Percentiles rank a stretch among this genome's conserved stretches.
These are phyloP conservation scores for Zygogramma bicolorata DNA, from an alignment of 2,888 invertebrate species.

Conservation along the genomic window DNA sequence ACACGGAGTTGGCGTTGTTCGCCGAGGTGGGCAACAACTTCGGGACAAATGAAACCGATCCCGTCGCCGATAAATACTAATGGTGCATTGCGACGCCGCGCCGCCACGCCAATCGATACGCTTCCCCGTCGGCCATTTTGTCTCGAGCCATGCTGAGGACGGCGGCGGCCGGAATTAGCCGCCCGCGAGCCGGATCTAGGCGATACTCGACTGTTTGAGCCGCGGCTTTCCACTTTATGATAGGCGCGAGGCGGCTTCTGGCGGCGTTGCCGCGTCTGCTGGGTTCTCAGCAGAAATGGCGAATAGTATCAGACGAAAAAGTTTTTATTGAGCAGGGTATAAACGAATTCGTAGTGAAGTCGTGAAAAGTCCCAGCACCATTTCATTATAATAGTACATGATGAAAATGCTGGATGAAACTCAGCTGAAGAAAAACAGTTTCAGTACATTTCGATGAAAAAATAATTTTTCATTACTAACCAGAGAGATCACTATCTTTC, in stretches of 20 bases:
- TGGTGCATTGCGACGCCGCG: slow-evolving; percentile 65
- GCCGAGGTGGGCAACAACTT: slow-evolving; percentile 24
- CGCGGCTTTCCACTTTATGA: slow-evolving; percentile 26
- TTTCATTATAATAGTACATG: too few relatives aligned
- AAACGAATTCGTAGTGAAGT: too few relatives aligned
- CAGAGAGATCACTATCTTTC: too few relatives aligned
- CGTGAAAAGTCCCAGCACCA: too few relatives aligned
- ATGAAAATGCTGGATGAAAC: too few relatives aligned
- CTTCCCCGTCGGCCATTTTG: slow-evolving; percentile 67
- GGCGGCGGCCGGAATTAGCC: slow-evolving; percentile 58
- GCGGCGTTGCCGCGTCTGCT: background rate
- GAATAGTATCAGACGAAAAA: too few relatives aligned
- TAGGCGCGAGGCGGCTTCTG: background rate
- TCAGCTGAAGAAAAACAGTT: too few relatives aligned
- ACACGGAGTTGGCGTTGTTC: slow-evolving; percentile 11
- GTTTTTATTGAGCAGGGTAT: too few relatives aligned
- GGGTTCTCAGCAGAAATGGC: background rate
- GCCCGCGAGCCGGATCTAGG: slow-evolving; percentile 45
- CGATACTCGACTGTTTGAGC: slow-evolving; percentile 17
- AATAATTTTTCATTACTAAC: too few relatives aligned
- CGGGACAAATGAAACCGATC: slow-evolving; percentile 61
- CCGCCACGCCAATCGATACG: slow-evolving; percentile 66
- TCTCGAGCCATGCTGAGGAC: slow-evolving; percentile 61
- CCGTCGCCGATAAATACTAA: slow-evolving; percentile 66
- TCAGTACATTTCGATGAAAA: too few relatives aligned